phyloP scores from a whole-genome alignment of 2,797 vertebrate genomes.

The Characodon lateralis region DNA sequence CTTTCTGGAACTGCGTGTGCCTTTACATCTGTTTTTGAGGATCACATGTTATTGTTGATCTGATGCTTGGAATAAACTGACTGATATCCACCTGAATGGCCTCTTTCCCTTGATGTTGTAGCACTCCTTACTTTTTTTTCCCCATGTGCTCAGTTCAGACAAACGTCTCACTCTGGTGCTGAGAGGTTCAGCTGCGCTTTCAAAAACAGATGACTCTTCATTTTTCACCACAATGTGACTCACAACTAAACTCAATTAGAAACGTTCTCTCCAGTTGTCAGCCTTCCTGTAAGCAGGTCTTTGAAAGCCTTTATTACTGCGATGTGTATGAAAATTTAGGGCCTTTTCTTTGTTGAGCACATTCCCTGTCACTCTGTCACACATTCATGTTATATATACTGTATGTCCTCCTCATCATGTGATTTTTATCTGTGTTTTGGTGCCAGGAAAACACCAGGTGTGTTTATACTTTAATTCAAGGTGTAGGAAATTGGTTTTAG shows the following conservation, averaged over 20 bases:
- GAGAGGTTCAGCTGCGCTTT: neutral
- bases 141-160: neutral
- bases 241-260: neutral
- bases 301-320: neutral
- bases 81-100: neutral
- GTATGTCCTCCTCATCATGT: neutral
- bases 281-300: neutral
- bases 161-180: neutral
- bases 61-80: neutral
- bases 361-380: neutral
- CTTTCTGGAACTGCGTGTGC: too few species aligned
- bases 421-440: neutral
- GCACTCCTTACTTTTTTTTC: neutral
- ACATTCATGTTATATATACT: too few species aligned
- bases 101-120: neutral
- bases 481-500: too few species aligned
- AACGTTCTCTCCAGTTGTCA: neutral
- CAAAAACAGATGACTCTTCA: neutral
- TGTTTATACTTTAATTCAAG: too few species aligned
- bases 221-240: neutral
- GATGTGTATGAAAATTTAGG: neutral
- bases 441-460: neutral
- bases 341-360: neutral
- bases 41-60: neutral
- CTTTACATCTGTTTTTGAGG: neutral